Conservation (phyloP, 2,113 vertebrate species). For the Nothoprocta perdicaria region DNA sequence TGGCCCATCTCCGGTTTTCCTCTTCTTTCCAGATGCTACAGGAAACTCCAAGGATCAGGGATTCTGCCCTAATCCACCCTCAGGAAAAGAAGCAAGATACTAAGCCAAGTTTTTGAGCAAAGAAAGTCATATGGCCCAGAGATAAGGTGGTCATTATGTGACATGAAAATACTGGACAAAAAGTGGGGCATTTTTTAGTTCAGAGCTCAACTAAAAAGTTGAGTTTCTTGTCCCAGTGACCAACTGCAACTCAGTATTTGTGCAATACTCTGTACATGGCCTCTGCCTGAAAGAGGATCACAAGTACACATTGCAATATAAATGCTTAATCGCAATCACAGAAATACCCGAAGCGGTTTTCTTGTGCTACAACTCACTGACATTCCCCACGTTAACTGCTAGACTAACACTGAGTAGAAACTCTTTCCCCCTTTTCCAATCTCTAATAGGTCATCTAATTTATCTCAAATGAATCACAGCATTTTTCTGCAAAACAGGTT, state of each 20-base stretch:
- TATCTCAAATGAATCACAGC: slow-evolving; percentile 15
- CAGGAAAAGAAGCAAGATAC: neutral
- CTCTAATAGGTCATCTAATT: slow-evolving; percentile 31
- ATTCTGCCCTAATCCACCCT: slow-evolving; percentile 15
- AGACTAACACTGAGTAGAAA: slow-evolving; percentile 49
- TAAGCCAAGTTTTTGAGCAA: neutral
- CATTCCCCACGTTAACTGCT: slow-evolving; percentile 19
- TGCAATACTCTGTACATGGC: neutral
- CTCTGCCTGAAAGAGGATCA: neutral
- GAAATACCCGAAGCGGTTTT: neutral
- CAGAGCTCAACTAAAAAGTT: too few species aligned
- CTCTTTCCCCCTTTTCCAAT: neutral
- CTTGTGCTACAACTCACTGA: neutral
- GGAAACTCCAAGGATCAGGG: slow-evolving; percentile 12
- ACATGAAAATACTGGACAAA: neutral
- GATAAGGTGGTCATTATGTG: slow-evolving; percentile 32
- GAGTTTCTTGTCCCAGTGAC: neutral
- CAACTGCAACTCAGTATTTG: neutral
- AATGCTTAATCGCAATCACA: neutral
- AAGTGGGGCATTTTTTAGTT: neutral
- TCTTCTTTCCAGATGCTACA: slow-evolving; percentile 42
- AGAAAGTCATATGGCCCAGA: slow-evolving; percentile 11
- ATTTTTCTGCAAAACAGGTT: slow-evolving; percentile 51
- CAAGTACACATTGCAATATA: neutral
- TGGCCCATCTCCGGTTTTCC: slow-evolving; percentile 33